Base-by-base conservation (phyloP, 2,888 invertebrate genomes). In the Chrysotoxum bicinctum region DNA sequence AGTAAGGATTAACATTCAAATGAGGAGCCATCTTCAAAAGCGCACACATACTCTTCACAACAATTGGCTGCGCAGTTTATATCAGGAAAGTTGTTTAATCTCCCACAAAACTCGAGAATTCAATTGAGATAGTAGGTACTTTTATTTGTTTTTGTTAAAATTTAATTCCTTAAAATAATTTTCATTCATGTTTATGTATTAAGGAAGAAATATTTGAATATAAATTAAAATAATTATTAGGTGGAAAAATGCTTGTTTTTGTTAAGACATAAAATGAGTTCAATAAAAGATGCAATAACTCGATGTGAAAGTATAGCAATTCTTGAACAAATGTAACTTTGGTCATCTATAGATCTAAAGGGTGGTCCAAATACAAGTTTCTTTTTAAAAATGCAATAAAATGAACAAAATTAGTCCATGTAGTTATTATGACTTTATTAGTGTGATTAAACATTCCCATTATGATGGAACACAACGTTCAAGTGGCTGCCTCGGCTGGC, bases 1-100 rank as follows among this genome's bases (percentile, higher is more conserved):
- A 64, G 62, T 62, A 37, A 70, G 19, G 32, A 75, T 66, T 66
- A 56, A 26, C 16, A 56, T 23, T 54, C 23, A 35, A 35, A 58
- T 58, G 21, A 35, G 32, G 35, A 58, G 35, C 14, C 30, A 14
- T 40, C 40, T 40, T 19, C 19, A 21, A 26, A 19, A 30, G 26
- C 35, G 26, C 45, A 66, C 14, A 43, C 45, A 58, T 45, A 62
- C 14, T 37, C 35, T 26, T n/a, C 10, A 37, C 14, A 19, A 12
- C 12, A 32, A 21, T 54, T 52, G 2, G 12, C 23, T 23, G 23
- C 37, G 54, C 32, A 32, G 32, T 30, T 52, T 52, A 0, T 30
- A 8, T 30, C 21, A 48, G 23, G 8, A 23, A 50, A 14, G 14
- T 23, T 48, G 48, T 21, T 12, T 21, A 48, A 48, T 48, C 48